Base-by-base conservation (phyloP, 2,797 vertebrate species). In the Typhlichthys subterraneus region DNA sequence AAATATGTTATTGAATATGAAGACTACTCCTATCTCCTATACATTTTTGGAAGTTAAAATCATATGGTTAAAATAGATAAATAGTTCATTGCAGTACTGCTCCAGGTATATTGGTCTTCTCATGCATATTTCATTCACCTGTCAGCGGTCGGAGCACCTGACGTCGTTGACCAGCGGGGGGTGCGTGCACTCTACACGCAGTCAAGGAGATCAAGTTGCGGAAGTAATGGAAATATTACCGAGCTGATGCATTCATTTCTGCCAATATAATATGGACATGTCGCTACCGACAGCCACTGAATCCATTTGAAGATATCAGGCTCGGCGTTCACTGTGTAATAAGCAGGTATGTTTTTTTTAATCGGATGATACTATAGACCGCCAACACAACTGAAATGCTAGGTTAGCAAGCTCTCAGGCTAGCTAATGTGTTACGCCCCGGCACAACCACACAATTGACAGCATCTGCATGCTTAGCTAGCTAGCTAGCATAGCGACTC, bases 91-190 rank as follows among this genome's bases (percentile, higher is more conserved):
- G 5, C 7, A 42, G 33, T 38, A 38, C 19, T 19, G 33, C 33
- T 38, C 33, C 33, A 8, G 8, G 38, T 42, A 42, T 42, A 42
- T 42, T 19, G 13, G 31, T 31, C 46, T 3, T 38, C 42, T 80
- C 74, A 85, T 89, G 50, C 84, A 89, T 87, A 52, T 83, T 87
- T 87, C 17, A 86, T 83, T 45, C 69, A 82, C 82, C 73, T 77
- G 78, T 69, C 69, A 82, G 80, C 74, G 76, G 78, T 69, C 72
- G 70, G 53, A 63, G 52, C 61, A 73, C 70, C 69, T 82, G 80
- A 77, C 61, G 57, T 60, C 53, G 7, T 56, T 45, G 9, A 48
- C 38, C 31, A 17, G 5, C 55, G 33, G 49, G 63, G 47, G 77
- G 81, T 54, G 83, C 80, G 63, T 29, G 77, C 65, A 42, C 38